Percentiles rank a stretch among this genome's conserved stretches.
These are phyloP conservation scores for Holocentrus rufus DNA, from an alignment of 2,797 vertebrate species.

Conservation along the genomic window DNA sequence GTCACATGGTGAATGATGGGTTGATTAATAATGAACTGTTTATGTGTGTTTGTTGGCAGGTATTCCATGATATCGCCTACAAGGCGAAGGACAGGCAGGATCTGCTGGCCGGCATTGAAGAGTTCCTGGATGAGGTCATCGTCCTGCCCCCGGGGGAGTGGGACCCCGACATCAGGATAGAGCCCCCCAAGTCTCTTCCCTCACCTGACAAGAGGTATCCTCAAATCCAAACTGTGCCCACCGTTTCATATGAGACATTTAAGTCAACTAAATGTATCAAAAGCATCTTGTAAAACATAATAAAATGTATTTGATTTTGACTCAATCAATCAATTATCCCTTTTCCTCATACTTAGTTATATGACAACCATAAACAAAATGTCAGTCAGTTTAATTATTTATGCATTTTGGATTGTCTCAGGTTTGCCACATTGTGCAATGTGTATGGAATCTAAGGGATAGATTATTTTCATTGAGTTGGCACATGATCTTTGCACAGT, in stretches of 20 bases:
- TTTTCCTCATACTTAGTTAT: too few species aligned
- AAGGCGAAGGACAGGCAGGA: conserved; percentile 95
- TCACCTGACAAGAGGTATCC: conserved; percentile 96
- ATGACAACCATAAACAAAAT: too few species aligned
- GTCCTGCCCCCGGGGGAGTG: conserved; percentile 96
- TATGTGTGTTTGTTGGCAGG: conserved; percentile 75
- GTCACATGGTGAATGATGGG: conserved; percentile 5
- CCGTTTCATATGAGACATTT: not conserved
- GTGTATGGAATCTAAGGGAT: not conserved
- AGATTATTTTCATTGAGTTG: not conserved
- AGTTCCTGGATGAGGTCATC: conserved; percentile 96
- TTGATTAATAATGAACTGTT: not conserved
- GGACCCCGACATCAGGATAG: conserved; percentile 98
- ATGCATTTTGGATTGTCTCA: too few species aligned
- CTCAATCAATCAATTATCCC: too few species aligned
- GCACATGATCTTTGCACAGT: too few species aligned
- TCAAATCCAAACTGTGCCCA: conserved; percentile 11
- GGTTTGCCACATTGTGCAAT: not conserved
- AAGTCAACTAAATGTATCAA: conserved; percentile 5
- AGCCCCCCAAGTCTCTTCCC: conserved; percentile 95
- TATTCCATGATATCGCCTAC: conserved; percentile 98
- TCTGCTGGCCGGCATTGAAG: conserved; percentile 94
- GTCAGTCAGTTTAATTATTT: too few species aligned
- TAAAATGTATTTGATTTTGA: too few species aligned
- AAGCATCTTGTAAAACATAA: too few species aligned